Evolutionary conservation across 2,113 vertebrate species (phyloP), one percentile per base, ranked within the genome.

Genomic region (Daubentonia madagascariensis): DNA sequence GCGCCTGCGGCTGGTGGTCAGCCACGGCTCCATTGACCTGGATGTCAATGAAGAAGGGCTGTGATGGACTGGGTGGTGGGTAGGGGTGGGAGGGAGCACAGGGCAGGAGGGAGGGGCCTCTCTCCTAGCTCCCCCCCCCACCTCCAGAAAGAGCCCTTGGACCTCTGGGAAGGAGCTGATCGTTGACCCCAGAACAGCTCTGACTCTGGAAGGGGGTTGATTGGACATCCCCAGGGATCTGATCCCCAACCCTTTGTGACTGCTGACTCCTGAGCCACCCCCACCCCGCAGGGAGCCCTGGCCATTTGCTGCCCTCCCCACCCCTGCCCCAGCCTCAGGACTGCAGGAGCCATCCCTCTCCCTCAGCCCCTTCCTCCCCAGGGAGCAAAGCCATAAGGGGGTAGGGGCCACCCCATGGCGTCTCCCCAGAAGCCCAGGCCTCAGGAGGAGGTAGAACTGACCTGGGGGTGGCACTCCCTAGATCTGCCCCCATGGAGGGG

Each of bases 1-100:
- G 90, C 98, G 98, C 93, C 98, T 99, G 87, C 97, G 98, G 35
- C 98, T 99, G 25, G 98, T 98, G 37, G 98, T 98, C 80, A 98
- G 97, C 94, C 98, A 99, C 0, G 98, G 98, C 23, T 98, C 98
- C 37, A 98, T 99, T 0, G 96, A 98, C 95, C 97, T 99, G 25
- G 98, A 98, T 17, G 61, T 98, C 43, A 54, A 96, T 2, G 43
- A 94, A 1, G 94, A 93, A 0, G 94, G 65, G 54, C 75, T 23
- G 0, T 97, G 97, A 98, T 2, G 0, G 37, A 25, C 78, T 1
- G 1, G 16, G 18, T 13, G 0, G 28, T 8, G 59, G 75, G 43
- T 4, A 25, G 10, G 28, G 75, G 43, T n/a, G n/a, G n/a, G n/a
- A n/a, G n/a, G n/a, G n/a, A n/a, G 50, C 61, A 18, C 13, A 22